Percentiles rank a stretch among this genome's conserved stretches.
These are phyloP conservation scores for Chiridota heheva DNA, from an alignment of 35 echinoderm and acorn worm species.

Conservation along the genomic window DNA sequence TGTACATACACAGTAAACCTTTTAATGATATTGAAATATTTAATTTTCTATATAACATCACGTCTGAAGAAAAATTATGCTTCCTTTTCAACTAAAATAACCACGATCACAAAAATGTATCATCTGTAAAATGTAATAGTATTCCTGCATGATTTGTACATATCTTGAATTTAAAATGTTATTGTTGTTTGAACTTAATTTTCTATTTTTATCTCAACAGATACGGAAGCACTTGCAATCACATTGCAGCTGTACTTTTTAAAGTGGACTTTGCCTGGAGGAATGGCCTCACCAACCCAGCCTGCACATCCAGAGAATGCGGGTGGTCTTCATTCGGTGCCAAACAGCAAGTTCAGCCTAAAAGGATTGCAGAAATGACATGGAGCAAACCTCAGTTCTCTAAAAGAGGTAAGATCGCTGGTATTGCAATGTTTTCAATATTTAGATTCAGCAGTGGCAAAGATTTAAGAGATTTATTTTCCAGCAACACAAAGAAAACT, in stretches of 20 bases:
- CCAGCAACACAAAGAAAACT: too few species aligned
- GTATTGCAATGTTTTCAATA: neutral
- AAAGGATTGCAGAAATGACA: constrained; percentile 2
- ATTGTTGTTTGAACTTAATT: neutral
- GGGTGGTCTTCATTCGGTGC: neutral
- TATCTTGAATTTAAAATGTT: too few species aligned
- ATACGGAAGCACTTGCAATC: constrained; percentile 22
- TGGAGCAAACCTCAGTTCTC: neutral
- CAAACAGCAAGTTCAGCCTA: neutral
- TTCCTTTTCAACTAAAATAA: too few species aligned
- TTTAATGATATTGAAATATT: too few species aligned
- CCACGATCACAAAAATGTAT: too few species aligned
- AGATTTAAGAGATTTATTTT: too few species aligned
- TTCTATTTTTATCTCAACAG: neutral
- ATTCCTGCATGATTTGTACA: too few species aligned
- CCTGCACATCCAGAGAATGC: constrained; percentile 5
- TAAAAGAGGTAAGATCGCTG: neutral
- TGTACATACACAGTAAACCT: too few species aligned
- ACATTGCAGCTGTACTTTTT: constrained; percentile 35
- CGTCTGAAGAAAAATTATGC: too few species aligned
- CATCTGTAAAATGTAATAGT: too few species aligned
- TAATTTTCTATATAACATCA: too few species aligned
- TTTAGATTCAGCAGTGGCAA: neutral
- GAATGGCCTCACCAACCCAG: constrained; percentile 3
- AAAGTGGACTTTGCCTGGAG: constrained; percentile 47